These are phyloP conservation scores for Galerucella pusilla DNA, from an alignment of 2,888 invertebrate genomes.

Conservation along the genomic window DNA sequence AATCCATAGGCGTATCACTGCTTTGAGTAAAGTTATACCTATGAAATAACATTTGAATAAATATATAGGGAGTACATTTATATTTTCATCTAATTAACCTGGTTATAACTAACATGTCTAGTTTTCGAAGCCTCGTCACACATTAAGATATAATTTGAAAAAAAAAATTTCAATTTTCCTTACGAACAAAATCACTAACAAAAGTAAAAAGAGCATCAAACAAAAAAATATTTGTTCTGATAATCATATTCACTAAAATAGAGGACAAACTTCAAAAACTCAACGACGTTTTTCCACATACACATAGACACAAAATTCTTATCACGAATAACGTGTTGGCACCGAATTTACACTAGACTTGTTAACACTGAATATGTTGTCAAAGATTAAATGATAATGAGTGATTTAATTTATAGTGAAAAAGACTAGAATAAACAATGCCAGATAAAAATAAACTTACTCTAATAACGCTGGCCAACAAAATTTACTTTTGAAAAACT, in stretches of 20 bases:
- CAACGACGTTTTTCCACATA: not conserved
- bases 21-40: no score
- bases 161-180: no score
- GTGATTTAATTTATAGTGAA: not conserved
- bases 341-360: not conserved
- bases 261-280: not conserved
- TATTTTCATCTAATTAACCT: no score
- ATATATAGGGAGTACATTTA: no score
- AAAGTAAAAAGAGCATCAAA: not conserved
- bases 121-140: no score
- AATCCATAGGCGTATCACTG: no score
- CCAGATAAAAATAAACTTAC: not conserved
- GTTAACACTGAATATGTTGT: slow-evolving; percentile 4
- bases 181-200: not conserved
- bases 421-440: slow-evolving; percentile 3
- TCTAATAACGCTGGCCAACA: no score
- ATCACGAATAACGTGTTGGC: not conserved
- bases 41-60: no score
- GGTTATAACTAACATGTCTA: no score
- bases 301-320: not conserved
- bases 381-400: not conserved
- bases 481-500: no score
- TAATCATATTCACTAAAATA: not conserved
- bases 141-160: no score
- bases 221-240: not conserved